Evolutionary conservation across 2,113 vertebrate species (phyloP).

Genomic region (Cyanistes caeruleus): DNA sequence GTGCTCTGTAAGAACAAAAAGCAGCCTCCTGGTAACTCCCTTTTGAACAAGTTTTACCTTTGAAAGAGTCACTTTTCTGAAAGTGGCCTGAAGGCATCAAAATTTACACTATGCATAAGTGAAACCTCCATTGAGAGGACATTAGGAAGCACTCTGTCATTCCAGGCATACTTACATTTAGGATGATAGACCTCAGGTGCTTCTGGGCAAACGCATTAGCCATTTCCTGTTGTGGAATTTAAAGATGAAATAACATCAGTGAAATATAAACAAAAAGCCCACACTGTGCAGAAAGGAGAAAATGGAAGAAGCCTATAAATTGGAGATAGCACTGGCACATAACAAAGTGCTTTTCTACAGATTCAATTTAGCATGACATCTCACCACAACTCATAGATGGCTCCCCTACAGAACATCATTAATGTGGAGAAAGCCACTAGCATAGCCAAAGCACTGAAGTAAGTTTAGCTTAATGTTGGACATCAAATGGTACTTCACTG

Average conservation of each 20-base stretch:
- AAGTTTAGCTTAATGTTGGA: background rate
- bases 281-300: background rate
- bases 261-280: background rate
- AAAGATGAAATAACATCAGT: constrained; percentile 17
- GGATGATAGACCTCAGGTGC: constrained; percentile 95
- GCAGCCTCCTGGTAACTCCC: background rate
- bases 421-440: background rate
- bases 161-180: constrained; percentile 87
- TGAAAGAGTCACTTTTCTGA: background rate
- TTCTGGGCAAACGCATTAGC: constrained; percentile 95
- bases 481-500: background rate
- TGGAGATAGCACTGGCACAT: background rate
- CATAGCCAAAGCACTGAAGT: background rate
- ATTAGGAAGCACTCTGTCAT: background rate
- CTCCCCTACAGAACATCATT: background rate
- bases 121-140: background rate
- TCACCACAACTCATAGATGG: background rate
- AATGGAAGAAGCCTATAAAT: background rate
- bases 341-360: background rate
- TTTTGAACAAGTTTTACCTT: background rate
- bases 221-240: constrained; percentile 86
- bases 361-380: background rate
- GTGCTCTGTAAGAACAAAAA: background rate
- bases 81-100: background rate
- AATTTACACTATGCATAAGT: background rate